These are phyloP conservation scores for Liasis olivaceus DNA, from an alignment of 2,797 vertebrate genomes.

Conservation along the genomic window DNA sequence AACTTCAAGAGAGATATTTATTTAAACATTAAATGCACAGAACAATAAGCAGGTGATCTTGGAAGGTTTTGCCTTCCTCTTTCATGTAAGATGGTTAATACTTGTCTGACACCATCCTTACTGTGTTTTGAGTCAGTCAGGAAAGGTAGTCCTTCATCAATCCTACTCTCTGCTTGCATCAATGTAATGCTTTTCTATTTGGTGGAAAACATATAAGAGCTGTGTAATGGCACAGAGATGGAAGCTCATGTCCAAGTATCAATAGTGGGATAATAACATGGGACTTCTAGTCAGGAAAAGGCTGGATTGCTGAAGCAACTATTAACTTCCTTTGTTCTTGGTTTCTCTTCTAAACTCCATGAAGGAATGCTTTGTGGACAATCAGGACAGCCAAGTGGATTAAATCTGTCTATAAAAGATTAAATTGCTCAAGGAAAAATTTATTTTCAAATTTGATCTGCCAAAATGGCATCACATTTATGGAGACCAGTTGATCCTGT, in stretches of 20 bases:
- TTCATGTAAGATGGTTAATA: background rate
- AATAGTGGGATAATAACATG: background rate
- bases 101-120: background rate
- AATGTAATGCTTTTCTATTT: background rate
- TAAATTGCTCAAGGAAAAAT: constrained; percentile 38
- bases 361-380: constrained; percentile 13
- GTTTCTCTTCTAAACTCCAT: constrained; percentile 24
- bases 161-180: background rate
- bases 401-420: constrained; percentile 54
- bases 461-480: background rate
- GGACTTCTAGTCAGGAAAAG: background rate
- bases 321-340: constrained; percentile 20
- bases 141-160: background rate
- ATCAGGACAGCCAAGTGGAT: constrained; percentile 31
- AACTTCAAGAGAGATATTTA: constrained; percentile 36
- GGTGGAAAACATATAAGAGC: background rate
- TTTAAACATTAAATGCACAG: constrained; percentile 20
- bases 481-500: background rate
- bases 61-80: background rate
- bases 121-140: background rate
- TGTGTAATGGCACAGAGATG: background rate
- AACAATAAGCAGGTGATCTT: constrained; percentile 15
- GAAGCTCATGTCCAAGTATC: background rate
- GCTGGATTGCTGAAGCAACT: background rate
- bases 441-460: background rate